Evolutionary conservation across 2,888 invertebrate species (phyloP).

Genomic region (Drosophila ustulata): DNA sequence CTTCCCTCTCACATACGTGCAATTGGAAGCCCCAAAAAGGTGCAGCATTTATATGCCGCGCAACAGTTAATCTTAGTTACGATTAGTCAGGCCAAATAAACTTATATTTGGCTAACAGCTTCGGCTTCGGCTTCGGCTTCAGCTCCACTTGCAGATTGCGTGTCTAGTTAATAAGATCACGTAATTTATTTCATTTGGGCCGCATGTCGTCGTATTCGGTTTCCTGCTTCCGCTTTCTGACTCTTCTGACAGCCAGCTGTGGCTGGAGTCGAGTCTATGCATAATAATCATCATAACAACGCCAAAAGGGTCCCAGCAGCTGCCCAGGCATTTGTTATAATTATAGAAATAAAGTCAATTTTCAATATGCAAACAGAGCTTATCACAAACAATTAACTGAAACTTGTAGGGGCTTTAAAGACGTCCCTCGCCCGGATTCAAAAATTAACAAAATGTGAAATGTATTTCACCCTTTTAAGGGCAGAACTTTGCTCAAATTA

Average conservation of each 20-base stretch:
- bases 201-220: conserved; percentile 24
- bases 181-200: conserved; percentile 74
- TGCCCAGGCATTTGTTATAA: not conserved
- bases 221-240: conserved; percentile 5
- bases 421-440: not conserved
- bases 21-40: conserved; percentile 27
- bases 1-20: conserved; percentile 49
- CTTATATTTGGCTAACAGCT: conserved; percentile 57
- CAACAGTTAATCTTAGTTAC: conserved; percentile 79
- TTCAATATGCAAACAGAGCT: not conserved
- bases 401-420: not conserved
- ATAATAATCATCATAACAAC: conserved; percentile 14
- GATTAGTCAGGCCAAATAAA: conserved; percentile 73
- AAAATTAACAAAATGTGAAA: not conserved
- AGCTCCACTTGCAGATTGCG: conserved; percentile 18
- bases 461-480: not conserved
- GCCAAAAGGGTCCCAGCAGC: not conserved
- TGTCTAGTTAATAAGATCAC: conserved; percentile 73
- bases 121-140: not conserved
- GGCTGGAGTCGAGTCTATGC: not conserved
- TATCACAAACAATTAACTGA: not conserved
- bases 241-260: not conserved
- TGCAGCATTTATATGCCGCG: conserved; percentile 62
- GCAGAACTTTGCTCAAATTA: not conserved
- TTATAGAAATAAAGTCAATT: not conserved